Evolutionary conservation across 2,888 invertebrate genomes (phyloP), one percentile per base, ranked within the genome.

Genomic region (Coecobrya sp.): DNA sequence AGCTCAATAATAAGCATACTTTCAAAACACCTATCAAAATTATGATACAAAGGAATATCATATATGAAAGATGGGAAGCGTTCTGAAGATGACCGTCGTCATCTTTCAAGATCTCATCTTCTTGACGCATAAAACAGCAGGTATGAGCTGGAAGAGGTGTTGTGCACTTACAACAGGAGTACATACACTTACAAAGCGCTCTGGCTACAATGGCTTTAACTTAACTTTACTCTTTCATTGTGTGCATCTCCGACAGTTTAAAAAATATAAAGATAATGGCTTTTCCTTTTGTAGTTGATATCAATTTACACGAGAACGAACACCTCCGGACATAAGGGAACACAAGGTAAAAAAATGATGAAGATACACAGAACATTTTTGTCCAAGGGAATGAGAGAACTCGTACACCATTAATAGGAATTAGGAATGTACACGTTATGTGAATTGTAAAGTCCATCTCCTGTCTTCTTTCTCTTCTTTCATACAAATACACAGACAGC

Each of bases 51-150:
- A 16, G n/a, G n/a, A n/a, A n/a, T n/a, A n/a, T n/a, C n/a, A n/a
- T 0, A 10, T 62, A 65, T 70, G 87, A 87, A 87, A 91, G 91
- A 87, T 91, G 91, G 91, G 91, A 87, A 86, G 91, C 91, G 42
- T 82, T 52, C 55, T 49, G 27, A 70, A 87, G 52, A 62, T 70
- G 65, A 87, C 86, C 79, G 86, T 87, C 91, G 87, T 73, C 81
- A 68, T 68, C 91, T 79, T 36, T 91, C 68, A 82, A 91, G 86
- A 91, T 91, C 68, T 82, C 82, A 82, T 91, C 91, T 79, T 91
- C 70, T 84, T 89, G 89, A 89, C 84, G 84, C 84, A 89, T 82
- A 62, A 89, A 86, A 82, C 91, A 91, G 86, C 91, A 73, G 81
- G 91, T 82, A 91, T 84, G 89, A 89, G 70, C 59, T 85, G 73